Evolutionary conservation across 2,113 vertebrate genomes (phyloP).

Genomic region (Philantomba maxwellii): DNA sequence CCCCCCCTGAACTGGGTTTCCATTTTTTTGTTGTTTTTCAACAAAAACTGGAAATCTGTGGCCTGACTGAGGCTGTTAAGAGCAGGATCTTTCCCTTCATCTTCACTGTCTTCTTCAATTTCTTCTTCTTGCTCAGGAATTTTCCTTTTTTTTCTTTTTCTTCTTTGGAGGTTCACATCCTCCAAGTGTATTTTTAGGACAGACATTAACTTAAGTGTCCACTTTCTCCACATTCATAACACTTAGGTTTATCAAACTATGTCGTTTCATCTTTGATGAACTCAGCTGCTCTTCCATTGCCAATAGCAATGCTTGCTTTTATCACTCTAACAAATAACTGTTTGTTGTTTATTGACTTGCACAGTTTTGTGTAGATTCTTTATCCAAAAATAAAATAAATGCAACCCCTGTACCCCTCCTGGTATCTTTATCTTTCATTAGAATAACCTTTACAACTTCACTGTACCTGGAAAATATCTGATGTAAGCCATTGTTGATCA

Average conservation of each 20-base stretch:
- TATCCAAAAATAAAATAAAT: conserved; percentile 99
- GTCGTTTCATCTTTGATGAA: conserved; percentile 92
- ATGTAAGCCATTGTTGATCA: not conserved
- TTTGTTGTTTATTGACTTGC: conserved; percentile 93
- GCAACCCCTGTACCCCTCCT: conserved; percentile 96
- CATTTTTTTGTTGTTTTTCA: conserved; percentile 83
- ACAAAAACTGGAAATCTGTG: conserved; percentile 88
- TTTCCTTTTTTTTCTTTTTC: conserved; percentile 97
- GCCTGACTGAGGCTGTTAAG: conserved; percentile 96
- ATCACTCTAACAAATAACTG: conserved; percentile 96
- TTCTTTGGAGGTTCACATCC: conserved; percentile 97
- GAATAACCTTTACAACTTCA: conserved; percentile 86
- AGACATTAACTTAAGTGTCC: conserved; percentile 97
- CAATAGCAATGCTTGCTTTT: conserved; percentile 95
- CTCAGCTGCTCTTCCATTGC: conserved; percentile 94
- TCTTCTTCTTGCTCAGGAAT: conserved; percentile 82
- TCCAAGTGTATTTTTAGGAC: conserved; percentile 96
- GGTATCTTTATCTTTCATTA: conserved; percentile 94
- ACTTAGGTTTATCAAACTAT: conserved; percentile 95
- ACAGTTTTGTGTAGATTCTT: conserved; percentile 95
- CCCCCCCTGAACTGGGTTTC: conserved; percentile 77
- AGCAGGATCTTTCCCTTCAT: conserved; percentile 94
- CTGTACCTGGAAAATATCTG: not conserved
- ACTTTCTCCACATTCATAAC: conserved; percentile 93
- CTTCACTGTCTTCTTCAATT: conserved; percentile 90